A percentile compares a stretch with the other conserved stretches of the same genome.
These are phyloP conservation scores for Bacillus rossius DNA, from an alignment of 1,140 invertebrate species.

Conservation along the genomic window DNA sequence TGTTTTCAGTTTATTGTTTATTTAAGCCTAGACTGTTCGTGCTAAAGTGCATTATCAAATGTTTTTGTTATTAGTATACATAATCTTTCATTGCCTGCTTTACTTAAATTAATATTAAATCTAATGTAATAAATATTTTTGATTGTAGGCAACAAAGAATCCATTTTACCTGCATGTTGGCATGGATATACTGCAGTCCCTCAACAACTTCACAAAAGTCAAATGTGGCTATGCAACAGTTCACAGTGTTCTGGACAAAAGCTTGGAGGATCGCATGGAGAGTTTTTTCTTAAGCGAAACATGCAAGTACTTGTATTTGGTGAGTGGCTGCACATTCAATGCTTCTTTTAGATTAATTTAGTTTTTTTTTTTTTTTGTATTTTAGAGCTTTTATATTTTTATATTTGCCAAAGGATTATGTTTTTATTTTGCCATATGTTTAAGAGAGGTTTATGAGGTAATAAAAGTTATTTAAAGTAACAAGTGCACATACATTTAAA, in stretches of 20 bases:
- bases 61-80: too few species aligned
- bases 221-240: conserved; percentile 65
- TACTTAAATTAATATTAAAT: background rate
- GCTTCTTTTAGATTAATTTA: too few species aligned
- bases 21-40: background rate
- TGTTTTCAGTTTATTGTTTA: background rate
- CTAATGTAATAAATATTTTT: conserved; percentile 16
- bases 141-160: conserved; percentile 61
- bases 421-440: too few species aligned
- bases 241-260: conserved; percentile 62
- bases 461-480: too few species aligned
- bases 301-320: conserved; percentile 64
- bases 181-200: conserved; percentile 52
- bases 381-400: too few species aligned
- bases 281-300: conserved; percentile 68
- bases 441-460: too few species aligned
- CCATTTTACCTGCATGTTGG: conserved; percentile 69
- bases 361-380: too few species aligned
- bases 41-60: background rate
- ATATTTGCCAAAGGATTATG: too few species aligned
- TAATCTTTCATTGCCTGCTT: too few species aligned
- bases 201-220: conserved; percentile 54
- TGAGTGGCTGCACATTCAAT: too few species aligned
- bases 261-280: conserved; percentile 64
- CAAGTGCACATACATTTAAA: too few species aligned